Conservation (phyloP, 2,888 invertebrate genomes). For the Mesorhabditis belari region DNA sequence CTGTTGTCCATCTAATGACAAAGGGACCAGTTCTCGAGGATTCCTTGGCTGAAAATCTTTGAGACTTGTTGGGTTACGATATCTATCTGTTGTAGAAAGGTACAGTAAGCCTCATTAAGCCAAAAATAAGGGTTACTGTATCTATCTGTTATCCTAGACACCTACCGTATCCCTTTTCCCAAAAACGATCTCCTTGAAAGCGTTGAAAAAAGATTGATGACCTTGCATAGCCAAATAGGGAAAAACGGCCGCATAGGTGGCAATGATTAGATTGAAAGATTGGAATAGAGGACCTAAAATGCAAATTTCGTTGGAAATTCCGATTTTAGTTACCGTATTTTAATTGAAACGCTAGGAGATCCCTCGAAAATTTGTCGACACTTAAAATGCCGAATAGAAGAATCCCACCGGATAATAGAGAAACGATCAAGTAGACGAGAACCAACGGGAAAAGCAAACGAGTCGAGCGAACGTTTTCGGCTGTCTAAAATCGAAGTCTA, state of each 20-base stretch:
- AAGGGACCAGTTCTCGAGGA: neutral
- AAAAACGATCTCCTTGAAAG: neutral
- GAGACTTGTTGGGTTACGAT: too few species aligned
- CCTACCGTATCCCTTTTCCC: neutral
- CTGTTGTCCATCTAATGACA: neutral
- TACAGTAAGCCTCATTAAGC: neutral
- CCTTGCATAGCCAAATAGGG: neutral
- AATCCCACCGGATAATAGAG: neutral
- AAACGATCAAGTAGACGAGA: neutral
- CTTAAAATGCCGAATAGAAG: neutral
- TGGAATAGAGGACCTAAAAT: neutral
- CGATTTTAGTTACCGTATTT: neutral
- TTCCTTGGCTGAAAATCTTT: neutral
- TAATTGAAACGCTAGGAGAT: neutral
- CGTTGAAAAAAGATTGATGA: neutral
- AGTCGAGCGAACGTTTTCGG: neutral
- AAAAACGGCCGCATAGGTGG: neutral
- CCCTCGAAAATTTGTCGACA: neutral
- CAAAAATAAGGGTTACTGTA: neutral
- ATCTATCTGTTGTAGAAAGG: too few species aligned
- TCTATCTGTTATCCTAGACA: neutral
- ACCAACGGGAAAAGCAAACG: neutral
- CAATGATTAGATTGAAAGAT: neutral
- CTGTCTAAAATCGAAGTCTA: neutral
- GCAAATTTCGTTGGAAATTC: neutral